Conservation (phyloP, 2,797 vertebrate genomes). For the Tenualosa thibaudeaui region DNA sequence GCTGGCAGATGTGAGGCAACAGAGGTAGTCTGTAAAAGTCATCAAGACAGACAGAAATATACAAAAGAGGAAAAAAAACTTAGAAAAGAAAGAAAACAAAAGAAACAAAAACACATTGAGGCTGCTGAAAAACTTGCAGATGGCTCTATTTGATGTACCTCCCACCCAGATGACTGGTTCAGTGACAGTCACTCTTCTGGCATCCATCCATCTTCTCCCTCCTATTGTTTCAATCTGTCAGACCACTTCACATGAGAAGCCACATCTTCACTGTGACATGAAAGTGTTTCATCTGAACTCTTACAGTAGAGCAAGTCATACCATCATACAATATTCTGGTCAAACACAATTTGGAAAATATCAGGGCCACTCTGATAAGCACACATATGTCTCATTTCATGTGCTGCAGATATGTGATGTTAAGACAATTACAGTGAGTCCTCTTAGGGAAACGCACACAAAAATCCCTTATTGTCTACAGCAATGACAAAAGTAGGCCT, state of each 20-base stretch:
- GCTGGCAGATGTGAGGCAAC: not conserved
- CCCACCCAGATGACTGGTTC: not conserved
- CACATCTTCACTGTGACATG: not conserved
- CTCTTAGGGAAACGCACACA: too few species aligned
- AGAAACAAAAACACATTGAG: not conserved
- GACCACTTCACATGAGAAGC: not conserved
- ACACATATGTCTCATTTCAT: not conserved
- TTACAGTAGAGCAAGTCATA: not conserved
- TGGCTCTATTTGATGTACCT: not conserved
- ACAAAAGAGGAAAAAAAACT: not conserved
- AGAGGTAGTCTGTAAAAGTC: not conserved
- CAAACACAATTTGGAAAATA: not conserved
- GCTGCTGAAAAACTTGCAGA: not conserved
- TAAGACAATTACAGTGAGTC: not conserved
- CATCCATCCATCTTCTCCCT: constrained; percentile 4
- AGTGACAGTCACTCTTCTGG: not conserved
- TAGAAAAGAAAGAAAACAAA: not conserved
- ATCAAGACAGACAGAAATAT: not conserved
- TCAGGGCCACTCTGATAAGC: not conserved
- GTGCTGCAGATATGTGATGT: not conserved
- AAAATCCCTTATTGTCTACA: too few species aligned
- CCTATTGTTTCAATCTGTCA: not conserved
- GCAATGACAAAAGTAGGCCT: too few species aligned
- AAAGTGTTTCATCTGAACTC: not conserved
- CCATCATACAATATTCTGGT: not conserved